Percentiles rank a stretch among this genome's conserved stretches.
phyloP scores from a whole-genome alignment of 92 coral and sea anemone genomes.

The Phenganax subtilis region DNA sequence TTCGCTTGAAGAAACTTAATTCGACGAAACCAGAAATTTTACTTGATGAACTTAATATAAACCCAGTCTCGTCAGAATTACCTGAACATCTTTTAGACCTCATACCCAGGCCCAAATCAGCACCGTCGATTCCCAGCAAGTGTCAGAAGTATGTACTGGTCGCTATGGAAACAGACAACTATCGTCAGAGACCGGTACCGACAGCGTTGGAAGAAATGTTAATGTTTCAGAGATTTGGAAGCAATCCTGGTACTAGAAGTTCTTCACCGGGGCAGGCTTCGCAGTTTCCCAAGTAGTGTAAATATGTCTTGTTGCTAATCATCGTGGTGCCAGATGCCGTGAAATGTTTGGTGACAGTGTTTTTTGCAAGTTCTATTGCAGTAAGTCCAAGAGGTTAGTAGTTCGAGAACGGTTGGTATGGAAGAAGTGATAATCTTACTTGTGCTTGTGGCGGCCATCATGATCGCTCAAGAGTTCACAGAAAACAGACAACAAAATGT shows the following conservation, averaged over 20 bases:
- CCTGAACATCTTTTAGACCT: constrained; percentile 16
- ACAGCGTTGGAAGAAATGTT: constrained; percentile 32
- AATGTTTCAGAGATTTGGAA: constrained; percentile 22
- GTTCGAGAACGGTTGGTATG: too few relatives aligned
- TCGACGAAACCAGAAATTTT: neutral
- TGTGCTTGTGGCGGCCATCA: too few relatives aligned
- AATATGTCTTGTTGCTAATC: too few relatives aligned
- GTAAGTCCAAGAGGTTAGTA: too few relatives aligned
- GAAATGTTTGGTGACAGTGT: too few relatives aligned
- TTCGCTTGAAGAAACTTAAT: constrained; percentile 25
- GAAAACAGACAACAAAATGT: too few relatives aligned
- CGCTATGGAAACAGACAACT: constrained; percentile 4
- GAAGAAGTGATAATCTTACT: too few relatives aligned
- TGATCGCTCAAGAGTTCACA: too few relatives aligned
- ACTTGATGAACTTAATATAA: neutral
- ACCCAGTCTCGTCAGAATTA: neutral
- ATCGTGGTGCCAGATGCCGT: too few relatives aligned
- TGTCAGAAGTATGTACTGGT: constrained; percentile 60
- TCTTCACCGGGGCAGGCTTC: neutral
- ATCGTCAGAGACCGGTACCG: constrained; percentile 12
- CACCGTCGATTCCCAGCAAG: constrained; percentile 91
- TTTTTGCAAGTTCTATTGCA: too few relatives aligned
- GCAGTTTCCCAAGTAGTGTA: too few relatives aligned
- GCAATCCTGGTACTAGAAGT: neutral
- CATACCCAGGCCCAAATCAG: constrained; percentile 66